Evolutionary conservation across 2,113 vertebrate species (phyloP).

Genomic region (Paramisgurnus dabryanus): DNA sequence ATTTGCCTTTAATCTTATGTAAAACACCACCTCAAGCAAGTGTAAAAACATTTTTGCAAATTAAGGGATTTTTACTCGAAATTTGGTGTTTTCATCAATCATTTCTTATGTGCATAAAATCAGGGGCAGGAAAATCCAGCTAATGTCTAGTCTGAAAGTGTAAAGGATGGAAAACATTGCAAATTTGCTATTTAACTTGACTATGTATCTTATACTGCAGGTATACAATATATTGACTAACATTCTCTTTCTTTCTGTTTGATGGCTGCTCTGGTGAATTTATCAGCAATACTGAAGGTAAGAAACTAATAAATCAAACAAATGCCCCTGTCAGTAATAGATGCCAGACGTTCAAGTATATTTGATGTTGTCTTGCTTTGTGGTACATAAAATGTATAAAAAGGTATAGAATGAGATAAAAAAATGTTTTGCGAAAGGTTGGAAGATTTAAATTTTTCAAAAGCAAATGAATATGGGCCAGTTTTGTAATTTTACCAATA

Average conservation of each 20-base stretch:
- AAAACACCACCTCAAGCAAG: too few species aligned
- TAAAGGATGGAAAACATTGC: not conserved
- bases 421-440: too few species aligned
- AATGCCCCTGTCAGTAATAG: not conserved
- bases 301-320: slow-evolving; percentile 3
- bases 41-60: too few species aligned
- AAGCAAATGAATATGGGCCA: not conserved
- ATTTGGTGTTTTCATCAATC: too few species aligned
- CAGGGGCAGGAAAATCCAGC: too few species aligned
- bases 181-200: not conserved
- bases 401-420: too few species aligned
- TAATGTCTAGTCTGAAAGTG: not conserved
- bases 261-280: not conserved
- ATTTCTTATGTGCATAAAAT: too few species aligned
- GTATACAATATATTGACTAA: not conserved
- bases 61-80: too few species aligned
- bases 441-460: not conserved
- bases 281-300: slow-evolving; percentile 36
- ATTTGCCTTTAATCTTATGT: too few species aligned
- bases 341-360: not conserved
- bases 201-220: not conserved
- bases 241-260: not conserved
- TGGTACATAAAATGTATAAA: too few species aligned
- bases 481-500: not conserved
- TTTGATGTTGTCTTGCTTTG: not conserved